Evolutionary conservation across 1,140 invertebrate species (phyloP).

Genomic region (Nomia melanderi): DNA sequence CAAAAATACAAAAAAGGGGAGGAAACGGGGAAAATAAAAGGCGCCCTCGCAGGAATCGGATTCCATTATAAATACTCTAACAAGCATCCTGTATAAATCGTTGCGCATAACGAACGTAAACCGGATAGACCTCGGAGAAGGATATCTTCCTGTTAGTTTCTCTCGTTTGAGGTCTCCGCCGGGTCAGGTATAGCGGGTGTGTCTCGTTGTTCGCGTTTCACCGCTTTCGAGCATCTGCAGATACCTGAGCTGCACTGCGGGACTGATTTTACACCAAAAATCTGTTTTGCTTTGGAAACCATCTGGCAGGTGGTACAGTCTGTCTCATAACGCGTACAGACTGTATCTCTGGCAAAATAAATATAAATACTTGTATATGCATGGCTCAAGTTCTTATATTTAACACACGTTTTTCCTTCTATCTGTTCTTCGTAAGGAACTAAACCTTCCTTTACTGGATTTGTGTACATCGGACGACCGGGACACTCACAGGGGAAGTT

Average conservation of each 20-base stretch:
- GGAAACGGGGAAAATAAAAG: too few species aligned
- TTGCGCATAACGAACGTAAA: not conserved
- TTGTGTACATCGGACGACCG: too few species aligned
- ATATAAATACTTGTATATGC: too few species aligned
- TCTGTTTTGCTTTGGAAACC: too few species aligned
- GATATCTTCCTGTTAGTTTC: conserved; percentile 19
- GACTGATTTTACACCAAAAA: not conserved
- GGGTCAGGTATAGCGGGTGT: conserved; percentile 47
- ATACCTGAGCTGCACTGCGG: not conserved
- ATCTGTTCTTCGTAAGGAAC: too few species aligned
- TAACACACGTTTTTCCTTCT: too few species aligned
- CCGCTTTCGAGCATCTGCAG: not conserved
- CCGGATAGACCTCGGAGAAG: conserved; percentile 30
- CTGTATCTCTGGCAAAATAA: too few species aligned
- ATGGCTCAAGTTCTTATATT: too few species aligned
- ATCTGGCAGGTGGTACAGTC: not conserved
- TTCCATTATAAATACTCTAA: not conserved
- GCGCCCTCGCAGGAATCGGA: not conserved
- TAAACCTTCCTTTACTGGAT: too few species aligned
- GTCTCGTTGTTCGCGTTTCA: conserved; percentile 14
- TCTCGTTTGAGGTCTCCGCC: conserved; percentile 20
- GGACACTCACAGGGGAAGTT: too few species aligned
- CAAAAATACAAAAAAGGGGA: too few species aligned
- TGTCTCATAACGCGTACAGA: not conserved
- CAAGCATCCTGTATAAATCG: not conserved